Evolutionary conservation across 2,113 vertebrate species (phyloP).

Genomic region (Hiodon alosoides): DNA sequence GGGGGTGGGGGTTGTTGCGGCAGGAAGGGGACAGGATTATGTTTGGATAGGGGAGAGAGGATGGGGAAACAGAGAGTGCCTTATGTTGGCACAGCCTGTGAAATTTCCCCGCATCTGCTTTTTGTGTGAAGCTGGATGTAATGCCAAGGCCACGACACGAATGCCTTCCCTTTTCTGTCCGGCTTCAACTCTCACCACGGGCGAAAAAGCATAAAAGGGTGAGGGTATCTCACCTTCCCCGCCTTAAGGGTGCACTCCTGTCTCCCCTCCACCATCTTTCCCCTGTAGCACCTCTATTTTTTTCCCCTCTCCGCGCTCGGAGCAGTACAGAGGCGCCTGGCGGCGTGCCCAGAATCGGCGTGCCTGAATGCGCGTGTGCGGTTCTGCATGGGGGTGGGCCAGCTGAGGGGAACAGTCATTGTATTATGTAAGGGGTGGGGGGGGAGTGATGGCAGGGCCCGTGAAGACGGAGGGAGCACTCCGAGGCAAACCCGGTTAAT

Average conservation of each 20-base stretch:
- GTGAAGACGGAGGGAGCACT: background rate
- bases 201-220: background rate
- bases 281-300: conserved; percentile 44
- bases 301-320: conserved; percentile 23
- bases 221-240: conserved; percentile 25
- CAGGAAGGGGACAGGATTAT: conserved; percentile 18
- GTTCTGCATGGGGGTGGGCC: conserved; percentile 3
- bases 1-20: background rate
- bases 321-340: conserved; percentile 57
- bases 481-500: too few relatives aligned
- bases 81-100: conserved; percentile 39
- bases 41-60: conserved; percentile 27
- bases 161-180: conserved; percentile 1
- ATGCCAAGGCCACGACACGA: conserved; percentile 13
- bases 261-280: conserved; percentile 23
- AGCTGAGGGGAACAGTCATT: conserved; percentile 28
- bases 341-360: conserved; percentile 48
- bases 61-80: conserved; percentile 38
- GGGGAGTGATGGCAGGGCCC: background rate
- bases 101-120: conserved; percentile 33
- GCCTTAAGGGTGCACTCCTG: conserved; percentile 33
- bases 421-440: conserved; percentile 28
- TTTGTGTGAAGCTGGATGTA: conserved; percentile 17
- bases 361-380: conserved; percentile 27
- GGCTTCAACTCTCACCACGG: background rate